Percentiles rank a stretch among this genome's conserved stretches.
These are phyloP conservation scores for Emys orbicularis DNA, from an alignment of 2,797 vertebrate genomes.

Conservation along the genomic window DNA sequence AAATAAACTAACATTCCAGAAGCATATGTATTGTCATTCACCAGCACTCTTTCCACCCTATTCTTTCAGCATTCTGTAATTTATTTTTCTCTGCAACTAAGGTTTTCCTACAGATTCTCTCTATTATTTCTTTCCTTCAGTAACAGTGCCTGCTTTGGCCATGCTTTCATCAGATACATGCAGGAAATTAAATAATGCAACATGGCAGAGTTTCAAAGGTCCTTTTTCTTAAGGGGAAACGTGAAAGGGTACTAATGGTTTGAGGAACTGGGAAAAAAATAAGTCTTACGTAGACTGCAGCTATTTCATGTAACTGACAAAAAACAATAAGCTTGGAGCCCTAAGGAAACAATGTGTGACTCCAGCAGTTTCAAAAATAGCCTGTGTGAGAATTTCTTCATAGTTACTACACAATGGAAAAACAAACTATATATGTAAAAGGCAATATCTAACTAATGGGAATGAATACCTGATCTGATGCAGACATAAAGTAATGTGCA, in stretches of 20 bases:
- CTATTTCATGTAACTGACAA: constrained; percentile 53
- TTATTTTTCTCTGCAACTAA: constrained; percentile 47
- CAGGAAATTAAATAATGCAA: constrained; percentile 43
- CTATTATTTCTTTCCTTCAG: not conserved
- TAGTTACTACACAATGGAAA: constrained; percentile 11
- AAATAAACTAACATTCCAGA: not conserved
- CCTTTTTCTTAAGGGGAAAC: constrained; percentile 71
- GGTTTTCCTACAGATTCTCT: constrained; percentile 49
- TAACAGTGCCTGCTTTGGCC: constrained; percentile 34
- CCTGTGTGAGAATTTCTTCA: constrained; percentile 19
- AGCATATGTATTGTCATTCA: not conserved
- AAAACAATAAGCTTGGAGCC: constrained; percentile 59
- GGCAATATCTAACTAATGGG: not conserved
- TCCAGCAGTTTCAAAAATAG: constrained; percentile 54
- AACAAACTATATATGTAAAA: not conserved
- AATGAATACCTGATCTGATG: not conserved
- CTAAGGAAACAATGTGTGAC: constrained; percentile 61
- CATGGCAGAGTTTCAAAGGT: constrained; percentile 64
- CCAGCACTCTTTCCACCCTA: not conserved
- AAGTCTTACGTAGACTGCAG: constrained; percentile 45
- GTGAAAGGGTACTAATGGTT: constrained; percentile 73
- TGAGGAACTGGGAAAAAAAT: constrained; percentile 60
- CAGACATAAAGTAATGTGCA: not conserved
- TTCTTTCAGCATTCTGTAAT: constrained; percentile 31
- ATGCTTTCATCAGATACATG: constrained; percentile 3